Conservation (phyloP, 2,888 invertebrate genomes). For the Diloba caeruleocephala region DNA sequence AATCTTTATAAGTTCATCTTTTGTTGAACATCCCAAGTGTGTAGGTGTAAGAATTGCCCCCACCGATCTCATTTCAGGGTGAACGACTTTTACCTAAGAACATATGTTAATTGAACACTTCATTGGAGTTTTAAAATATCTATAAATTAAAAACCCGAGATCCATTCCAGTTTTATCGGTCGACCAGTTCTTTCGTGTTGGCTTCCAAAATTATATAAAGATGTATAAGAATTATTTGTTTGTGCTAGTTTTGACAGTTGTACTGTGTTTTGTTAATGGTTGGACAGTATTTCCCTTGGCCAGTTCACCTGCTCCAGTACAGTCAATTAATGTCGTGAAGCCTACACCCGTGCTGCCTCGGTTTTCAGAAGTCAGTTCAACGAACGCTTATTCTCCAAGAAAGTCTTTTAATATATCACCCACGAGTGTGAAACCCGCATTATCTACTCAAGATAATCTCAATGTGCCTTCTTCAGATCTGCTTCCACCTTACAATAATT, state of each 20-base stretch:
- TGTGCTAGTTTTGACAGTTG: constrained; percentile 35
- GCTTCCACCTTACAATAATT: constrained; percentile 69
- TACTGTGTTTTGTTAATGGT: constrained; percentile 42
- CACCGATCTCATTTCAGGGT: constrained; percentile 64
- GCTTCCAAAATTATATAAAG: constrained; percentile 13
- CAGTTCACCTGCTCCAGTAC: constrained; percentile 31
- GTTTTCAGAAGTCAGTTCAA: background rate
- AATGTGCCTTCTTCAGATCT: constrained; percentile 55
- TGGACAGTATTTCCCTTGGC: constrained; percentile 66
- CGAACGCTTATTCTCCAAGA: background rate
- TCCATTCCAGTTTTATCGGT: constrained; percentile 48
- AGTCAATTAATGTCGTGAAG: constrained; percentile 5
- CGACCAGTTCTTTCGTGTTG: constrained; percentile 41
- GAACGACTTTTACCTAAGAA: constrained; percentile 62
- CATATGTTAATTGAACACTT: constrained; percentile 65
- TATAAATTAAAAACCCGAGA: constrained; percentile 44
- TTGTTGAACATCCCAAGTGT: constrained; percentile 5
- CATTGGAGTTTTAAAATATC: constrained; percentile 50
- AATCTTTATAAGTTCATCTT: constrained; percentile 18
- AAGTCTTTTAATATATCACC: constrained; percentile 9
- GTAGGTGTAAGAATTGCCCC: constrained; percentile 12
- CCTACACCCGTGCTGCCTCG: constrained; percentile 21
- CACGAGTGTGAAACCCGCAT: constrained; percentile 1
- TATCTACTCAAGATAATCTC: constrained; percentile 18
- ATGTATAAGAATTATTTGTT: constrained; percentile 42